Evolutionary conservation across 1,140 invertebrate species (phyloP).

Genomic region (Branchinecta lynchi): DNA sequence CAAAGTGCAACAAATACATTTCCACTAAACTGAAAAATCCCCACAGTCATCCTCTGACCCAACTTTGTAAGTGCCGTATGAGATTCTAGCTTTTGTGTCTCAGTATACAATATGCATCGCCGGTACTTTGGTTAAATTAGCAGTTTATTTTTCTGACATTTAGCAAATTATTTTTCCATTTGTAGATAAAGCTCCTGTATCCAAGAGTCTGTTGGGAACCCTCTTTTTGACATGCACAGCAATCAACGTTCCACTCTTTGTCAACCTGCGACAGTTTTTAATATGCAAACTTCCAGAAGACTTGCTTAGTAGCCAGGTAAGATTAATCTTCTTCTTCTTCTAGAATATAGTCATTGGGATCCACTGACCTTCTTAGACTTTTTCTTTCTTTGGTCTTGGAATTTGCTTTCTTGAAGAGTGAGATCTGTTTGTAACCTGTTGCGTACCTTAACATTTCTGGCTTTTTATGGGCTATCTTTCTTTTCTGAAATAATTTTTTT

Average conservation of each 20-base stretch:
- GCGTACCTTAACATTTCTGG: not conserved
- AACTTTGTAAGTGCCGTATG: too few relatives aligned
- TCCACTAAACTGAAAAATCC: too few relatives aligned
- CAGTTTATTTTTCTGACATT: not conserved
- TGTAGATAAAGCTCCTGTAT: constrained; percentile 36
- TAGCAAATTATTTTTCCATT: constrained; percentile 22
- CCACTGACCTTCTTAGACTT: too few relatives aligned
- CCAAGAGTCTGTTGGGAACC: constrained; percentile 33
- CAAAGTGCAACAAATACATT: too few relatives aligned
- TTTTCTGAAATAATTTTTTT: too few relatives aligned
- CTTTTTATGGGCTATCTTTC: not conserved
- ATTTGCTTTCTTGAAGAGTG: not conserved
- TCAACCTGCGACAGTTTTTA: constrained; percentile 32
- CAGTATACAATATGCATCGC: too few relatives aligned
- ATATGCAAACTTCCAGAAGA: constrained; percentile 31
- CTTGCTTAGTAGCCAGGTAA: constrained; percentile 30
- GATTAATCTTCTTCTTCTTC: too few relatives aligned
- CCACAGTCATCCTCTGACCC: too few relatives aligned
- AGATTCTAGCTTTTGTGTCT: too few relatives aligned
- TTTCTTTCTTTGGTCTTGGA: not conserved
- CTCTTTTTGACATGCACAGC: constrained; percentile 36
- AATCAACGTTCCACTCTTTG: constrained; percentile 34
- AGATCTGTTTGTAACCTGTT: not conserved
- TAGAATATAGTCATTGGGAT: too few relatives aligned
- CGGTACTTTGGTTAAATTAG: not conserved